Evolutionary conservation across 2,888 invertebrate genomes (phyloP).

Genomic region (Ditula angustiorana): DNA sequence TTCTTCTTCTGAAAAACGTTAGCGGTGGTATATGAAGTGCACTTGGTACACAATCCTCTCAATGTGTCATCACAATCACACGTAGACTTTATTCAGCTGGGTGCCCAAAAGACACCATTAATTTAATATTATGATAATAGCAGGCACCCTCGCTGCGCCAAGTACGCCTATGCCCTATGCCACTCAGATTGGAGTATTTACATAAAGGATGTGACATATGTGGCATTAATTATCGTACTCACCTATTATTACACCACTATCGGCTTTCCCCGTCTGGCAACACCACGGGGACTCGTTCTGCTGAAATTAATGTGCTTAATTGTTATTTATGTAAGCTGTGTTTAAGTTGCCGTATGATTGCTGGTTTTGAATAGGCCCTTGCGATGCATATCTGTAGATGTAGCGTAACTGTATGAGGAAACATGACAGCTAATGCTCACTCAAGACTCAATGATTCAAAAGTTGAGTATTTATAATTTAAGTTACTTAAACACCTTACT

Average conservation of each 20-base stretch:
- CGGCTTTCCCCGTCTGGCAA: neutral
- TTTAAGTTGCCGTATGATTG: neutral
- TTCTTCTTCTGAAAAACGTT: no score
- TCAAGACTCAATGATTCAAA: no score
- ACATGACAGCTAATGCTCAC: no score
- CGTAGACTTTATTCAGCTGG: neutral
- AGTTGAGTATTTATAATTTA: no score
- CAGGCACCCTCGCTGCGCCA: neutral
- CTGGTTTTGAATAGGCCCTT: neutral
- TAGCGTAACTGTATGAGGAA: neutral
- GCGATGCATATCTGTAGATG: neutral
- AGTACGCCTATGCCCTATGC: neutral
- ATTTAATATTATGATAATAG: neutral
- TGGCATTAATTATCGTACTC: slow-evolving; percentile 32
- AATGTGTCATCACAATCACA: neutral
- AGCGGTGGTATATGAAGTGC: no score
- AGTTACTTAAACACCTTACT: no score
- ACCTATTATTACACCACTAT: slow-evolving; percentile 18
- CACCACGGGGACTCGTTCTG: slow-evolving; percentile 9
- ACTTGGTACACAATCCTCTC: no score
- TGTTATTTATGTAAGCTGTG: slow-evolving; percentile 4
- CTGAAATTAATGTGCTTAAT: slow-evolving; percentile 18
- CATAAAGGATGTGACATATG: slow-evolving; percentile 40
- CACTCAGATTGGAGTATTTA: slow-evolving; percentile 28
- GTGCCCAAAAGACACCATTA: neutral